Evolutionary conservation across 2,888 invertebrate genomes (phyloP).

Genomic region (Ctenicera cuprea): DNA sequence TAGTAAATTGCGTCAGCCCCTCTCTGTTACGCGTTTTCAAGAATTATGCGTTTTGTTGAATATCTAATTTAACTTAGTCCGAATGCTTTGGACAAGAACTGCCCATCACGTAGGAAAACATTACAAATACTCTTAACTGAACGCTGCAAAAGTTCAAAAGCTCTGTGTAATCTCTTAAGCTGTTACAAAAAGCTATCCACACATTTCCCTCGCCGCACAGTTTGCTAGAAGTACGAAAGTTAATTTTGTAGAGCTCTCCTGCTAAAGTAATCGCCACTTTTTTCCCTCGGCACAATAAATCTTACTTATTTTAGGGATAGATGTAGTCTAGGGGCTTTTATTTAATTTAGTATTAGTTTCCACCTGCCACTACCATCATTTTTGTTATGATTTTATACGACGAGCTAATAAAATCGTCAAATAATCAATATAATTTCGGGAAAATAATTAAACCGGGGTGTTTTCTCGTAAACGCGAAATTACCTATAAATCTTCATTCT

Average conservation of each 20-base stretch:
- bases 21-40: too few species aligned
- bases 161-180: conserved; percentile 54
- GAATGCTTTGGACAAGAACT: background rate
- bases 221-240: conserved; percentile 55
- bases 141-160: conserved; percentile 52
- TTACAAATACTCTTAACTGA: conserved; percentile 48
- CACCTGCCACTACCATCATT: conserved; percentile 32
- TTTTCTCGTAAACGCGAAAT: conserved; percentile 32
- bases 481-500: conserved; percentile 44
- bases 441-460: conserved; percentile 20
- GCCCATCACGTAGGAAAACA: conserved; percentile 38
- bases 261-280: conserved; percentile 55
- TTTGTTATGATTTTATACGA: conserved; percentile 1
- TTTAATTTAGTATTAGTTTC: conserved; percentile 50
- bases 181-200: conserved; percentile 54
- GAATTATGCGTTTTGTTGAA: background rate
- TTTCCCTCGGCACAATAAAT: conserved; percentile 54
- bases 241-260: conserved; percentile 54
- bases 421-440: conserved; percentile 14
- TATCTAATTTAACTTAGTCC: background rate
- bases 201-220: conserved; percentile 54
- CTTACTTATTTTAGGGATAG: conserved; percentile 52
- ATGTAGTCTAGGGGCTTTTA: conserved; percentile 49
- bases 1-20: too few species aligned
- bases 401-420: background rate